These are phyloP conservation scores for Leptopilina drosophilae DNA, from an alignment of 2,888 invertebrate species.

Conservation along the genomic window DNA sequence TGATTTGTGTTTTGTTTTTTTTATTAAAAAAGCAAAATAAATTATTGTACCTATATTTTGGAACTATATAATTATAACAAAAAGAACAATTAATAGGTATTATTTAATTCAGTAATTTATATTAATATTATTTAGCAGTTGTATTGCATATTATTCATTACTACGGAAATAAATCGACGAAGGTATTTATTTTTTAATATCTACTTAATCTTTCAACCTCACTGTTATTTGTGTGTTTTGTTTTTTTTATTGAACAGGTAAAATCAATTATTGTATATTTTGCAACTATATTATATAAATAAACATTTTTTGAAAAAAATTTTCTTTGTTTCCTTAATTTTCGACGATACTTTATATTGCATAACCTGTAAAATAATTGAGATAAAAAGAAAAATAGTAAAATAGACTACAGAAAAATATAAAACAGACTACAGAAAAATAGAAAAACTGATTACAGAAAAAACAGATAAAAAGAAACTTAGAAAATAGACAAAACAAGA, in stretches of 20 bases:
- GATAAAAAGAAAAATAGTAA: background rate
- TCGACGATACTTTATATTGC: background rate
- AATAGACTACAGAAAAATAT: background rate
- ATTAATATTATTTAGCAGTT: too few species aligned
- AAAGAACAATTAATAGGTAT: too few species aligned
- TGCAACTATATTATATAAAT: background rate
- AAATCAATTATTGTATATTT: background rate
- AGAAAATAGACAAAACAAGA: constrained; percentile 6
- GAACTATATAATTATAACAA: too few species aligned
- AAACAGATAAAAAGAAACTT: constrained; percentile 3
- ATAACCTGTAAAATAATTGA: background rate
- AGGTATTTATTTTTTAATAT: too few species aligned
- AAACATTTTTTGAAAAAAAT: background rate
- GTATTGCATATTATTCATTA: too few species aligned
- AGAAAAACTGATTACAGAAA: constrained; percentile 3
- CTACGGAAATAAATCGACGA: too few species aligned
- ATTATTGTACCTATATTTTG: too few species aligned
- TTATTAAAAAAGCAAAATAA: too few species aligned
- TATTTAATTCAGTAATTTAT: too few species aligned
- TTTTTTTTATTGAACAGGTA: background rate
- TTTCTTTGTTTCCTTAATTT: background rate
- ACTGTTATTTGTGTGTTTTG: background rate
- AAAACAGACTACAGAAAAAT: too few species aligned
- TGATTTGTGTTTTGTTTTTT: too few species aligned
- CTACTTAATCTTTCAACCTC: background rate